Conservation (phyloP, 1,140 invertebrate genomes). For the Zaprionus africanus region DNA sequence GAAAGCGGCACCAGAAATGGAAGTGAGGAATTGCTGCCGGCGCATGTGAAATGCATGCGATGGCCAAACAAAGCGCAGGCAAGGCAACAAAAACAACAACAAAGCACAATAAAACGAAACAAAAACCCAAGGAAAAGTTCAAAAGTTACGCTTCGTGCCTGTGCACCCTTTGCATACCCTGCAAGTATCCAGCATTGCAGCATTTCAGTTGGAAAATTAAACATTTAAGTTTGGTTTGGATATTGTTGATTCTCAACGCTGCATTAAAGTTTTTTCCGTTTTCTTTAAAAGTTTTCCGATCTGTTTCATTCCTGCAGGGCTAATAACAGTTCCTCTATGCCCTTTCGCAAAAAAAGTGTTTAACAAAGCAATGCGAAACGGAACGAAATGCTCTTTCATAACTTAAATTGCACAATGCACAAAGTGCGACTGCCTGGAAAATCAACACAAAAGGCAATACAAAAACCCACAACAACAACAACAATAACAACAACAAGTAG, state of each 20-base stretch:
- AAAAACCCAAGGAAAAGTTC: constrained; percentile 24
- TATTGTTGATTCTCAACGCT: not conserved
- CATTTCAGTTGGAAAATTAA: not conserved
- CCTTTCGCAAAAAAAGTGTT: not conserved
- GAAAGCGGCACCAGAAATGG: constrained; percentile 65
- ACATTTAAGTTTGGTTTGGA: not conserved
- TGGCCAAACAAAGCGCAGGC: constrained; percentile 42
- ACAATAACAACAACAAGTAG: constrained; percentile 41
- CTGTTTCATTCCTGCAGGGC: not conserved
- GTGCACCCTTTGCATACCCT: constrained; percentile 14
- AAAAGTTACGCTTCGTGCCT: not conserved
- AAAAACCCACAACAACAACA: constrained; percentile 42
- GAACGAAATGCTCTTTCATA: constrained; percentile 62
- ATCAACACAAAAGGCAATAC: constrained; percentile 53
- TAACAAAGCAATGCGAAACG: constrained; percentile 21
- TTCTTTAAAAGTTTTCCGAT: not conserved
- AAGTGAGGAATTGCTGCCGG: constrained; percentile 56
- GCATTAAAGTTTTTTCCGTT: not conserved
- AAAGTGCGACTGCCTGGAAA: constrained; percentile 54
- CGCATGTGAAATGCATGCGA: constrained; percentile 76
- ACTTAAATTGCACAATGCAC: constrained; percentile 69
- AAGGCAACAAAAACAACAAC: constrained; percentile 24
- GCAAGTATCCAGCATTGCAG: not conserved
- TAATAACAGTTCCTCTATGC: constrained; percentile 2
- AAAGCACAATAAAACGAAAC: constrained; percentile 17